These are phyloP conservation scores for Phylloscopus trochiloides DNA, from an alignment of 2,113 vertebrate species.

Conservation along the genomic window DNA sequence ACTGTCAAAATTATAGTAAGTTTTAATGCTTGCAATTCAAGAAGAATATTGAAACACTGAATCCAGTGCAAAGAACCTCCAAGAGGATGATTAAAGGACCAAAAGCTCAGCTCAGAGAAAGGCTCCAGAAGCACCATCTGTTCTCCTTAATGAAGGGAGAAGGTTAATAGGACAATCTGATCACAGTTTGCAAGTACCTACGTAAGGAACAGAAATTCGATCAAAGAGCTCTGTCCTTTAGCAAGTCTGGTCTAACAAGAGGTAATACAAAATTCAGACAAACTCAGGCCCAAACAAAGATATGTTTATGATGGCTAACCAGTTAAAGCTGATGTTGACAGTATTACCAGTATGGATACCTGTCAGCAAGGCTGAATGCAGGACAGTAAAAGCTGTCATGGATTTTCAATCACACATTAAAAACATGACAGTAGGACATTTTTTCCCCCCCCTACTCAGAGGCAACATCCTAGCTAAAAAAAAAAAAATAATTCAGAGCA, in stretches of 20 bases:
- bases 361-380: background rate
- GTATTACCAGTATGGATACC: background rate
- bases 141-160: conserved; percentile 19
- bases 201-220: background rate
- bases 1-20: background rate
- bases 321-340: background rate
- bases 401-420: background rate
- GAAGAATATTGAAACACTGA: background rate
- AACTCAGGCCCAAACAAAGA: background rate
- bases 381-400: background rate
- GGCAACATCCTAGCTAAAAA: background rate
- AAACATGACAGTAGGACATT: background rate
- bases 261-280: background rate
- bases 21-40: background rate
- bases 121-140: conserved; percentile 50
- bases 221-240: conserved; percentile 17
- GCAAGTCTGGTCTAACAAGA: background rate
- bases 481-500: background rate
- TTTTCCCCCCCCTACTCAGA: accelerated
- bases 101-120: conserved; percentile 20
- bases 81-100: conserved; percentile 22
- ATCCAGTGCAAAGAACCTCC: background rate
- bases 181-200: conserved; percentile 34
- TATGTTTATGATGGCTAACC: background rate
- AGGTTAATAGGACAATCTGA: conserved; percentile 57